Percentiles rank a stretch among this genome's conserved stretches.
phyloP scores from a whole-genome alignment of 2,113 vertebrate species.

The Phycodurus eques region DNA sequence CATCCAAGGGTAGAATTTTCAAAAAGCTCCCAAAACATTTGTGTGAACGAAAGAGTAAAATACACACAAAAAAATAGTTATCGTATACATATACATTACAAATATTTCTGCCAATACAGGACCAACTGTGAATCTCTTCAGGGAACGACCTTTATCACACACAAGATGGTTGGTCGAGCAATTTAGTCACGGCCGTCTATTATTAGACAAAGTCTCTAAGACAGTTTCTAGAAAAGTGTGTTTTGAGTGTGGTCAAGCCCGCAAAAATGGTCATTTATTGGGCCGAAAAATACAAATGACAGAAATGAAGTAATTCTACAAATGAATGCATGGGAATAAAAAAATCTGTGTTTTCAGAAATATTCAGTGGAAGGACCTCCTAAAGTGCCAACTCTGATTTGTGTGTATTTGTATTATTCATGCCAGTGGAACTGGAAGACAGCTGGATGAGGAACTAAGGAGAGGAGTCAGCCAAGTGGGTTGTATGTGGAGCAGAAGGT shows the following conservation, averaged over 20 bases:
- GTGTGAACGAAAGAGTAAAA: too few relatives aligned
- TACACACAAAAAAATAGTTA: too few relatives aligned
- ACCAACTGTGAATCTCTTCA: background rate
- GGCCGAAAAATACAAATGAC: background rate
- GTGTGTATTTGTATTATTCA: background rate
- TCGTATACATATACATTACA: too few relatives aligned
- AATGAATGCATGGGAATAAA: background rate
- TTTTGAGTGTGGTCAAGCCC: background rate
- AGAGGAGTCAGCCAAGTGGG: conserved; percentile 5
- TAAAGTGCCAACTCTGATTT: background rate
- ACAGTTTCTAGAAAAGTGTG: background rate
- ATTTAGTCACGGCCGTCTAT: too few relatives aligned
- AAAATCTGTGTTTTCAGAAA: background rate
- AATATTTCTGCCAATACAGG: background rate
- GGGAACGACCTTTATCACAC: too few relatives aligned
- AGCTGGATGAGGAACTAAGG: background rate
- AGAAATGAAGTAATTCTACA: background rate
- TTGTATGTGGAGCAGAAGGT: conserved; percentile 30
- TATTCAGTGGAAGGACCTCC: background rate
- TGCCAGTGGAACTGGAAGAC: background rate
- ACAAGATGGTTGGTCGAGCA: too few relatives aligned
- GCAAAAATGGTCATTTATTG: background rate
- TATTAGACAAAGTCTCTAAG: too few relatives aligned
- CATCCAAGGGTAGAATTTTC: background rate
- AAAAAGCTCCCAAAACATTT: background rate